A percentile compares a stretch with the other conserved stretches of the same genome.
Evolutionary conservation across 2,888 invertebrate species (phyloP).

Genomic region (Meiosimyza platycephala): DNA sequence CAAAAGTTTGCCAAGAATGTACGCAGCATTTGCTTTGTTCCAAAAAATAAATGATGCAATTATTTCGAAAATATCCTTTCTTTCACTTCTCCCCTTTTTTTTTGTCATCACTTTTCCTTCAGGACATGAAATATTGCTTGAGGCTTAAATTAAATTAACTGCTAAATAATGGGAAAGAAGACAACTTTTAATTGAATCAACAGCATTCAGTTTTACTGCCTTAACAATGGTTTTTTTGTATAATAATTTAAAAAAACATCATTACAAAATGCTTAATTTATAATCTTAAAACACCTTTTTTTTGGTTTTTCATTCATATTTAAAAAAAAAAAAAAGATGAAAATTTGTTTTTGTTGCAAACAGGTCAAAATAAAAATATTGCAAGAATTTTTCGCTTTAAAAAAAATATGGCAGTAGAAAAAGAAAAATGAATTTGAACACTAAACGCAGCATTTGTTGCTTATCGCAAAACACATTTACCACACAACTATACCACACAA

Average conservation of each 20-base stretch:
- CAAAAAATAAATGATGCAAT: slow-evolving; percentile 24
- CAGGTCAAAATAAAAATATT: background rate
- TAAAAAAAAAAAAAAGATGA: background rate
- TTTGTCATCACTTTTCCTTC: background rate
- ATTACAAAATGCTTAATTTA: too few species aligned
- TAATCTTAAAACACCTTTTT: background rate
- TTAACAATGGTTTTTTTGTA: too few species aligned
- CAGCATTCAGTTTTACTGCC: too few species aligned
- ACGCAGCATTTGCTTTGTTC: background rate
- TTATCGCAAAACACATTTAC: slow-evolving; percentile 24
- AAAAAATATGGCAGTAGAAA: background rate
- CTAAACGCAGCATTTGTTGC: background rate
- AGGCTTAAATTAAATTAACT: slow-evolving; percentile 12
- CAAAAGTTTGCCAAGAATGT: background rate
- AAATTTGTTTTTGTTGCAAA: background rate
- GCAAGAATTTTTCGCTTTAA: slow-evolving; percentile 8
- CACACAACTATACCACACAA: background rate
- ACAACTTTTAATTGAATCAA: too few species aligned
- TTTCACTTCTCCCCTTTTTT: background rate
- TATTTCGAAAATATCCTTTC: slow-evolving; percentile 4
- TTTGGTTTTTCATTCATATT: slow-evolving; percentile 1
- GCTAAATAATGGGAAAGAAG: background rate
- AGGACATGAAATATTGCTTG: slow-evolving; percentile 2
- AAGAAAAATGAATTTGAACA: background rate
- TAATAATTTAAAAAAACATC: too few species aligned